Base-by-base conservation (phyloP, 2,113 vertebrate genomes). In the Echinops telfairi region DNA sequence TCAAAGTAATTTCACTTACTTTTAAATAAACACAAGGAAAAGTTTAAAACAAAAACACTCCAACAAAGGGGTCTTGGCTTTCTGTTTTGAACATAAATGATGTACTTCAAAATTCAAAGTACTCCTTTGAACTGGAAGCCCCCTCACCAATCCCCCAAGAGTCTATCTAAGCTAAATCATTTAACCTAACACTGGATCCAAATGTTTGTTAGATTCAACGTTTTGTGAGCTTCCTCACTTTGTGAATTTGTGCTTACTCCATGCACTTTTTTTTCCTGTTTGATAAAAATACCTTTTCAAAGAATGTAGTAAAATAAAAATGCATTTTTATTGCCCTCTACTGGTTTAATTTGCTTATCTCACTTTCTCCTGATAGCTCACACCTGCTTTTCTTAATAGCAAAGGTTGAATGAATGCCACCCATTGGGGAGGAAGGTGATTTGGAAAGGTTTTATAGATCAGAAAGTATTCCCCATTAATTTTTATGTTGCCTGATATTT, bases 31-130 rank as follows among this genome's bases (percentile, higher is more conserved):
- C 57, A 58, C 60, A 40, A 75, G 15, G 33, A 11, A 43, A 81
- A 87, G 81, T n/a, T 38, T 87, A 66, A 86, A 62, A 5, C 36
- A 36, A 92, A 36, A 92, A 29, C 11, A 25, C 64, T 11, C 25
- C 64, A 29, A 66, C 64, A 66, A 75, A 81, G 3, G 60, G 47
- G 19, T 38, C 80, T 75, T 87, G 83, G 64, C 77, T 73, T 92
- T 40, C 84, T 81, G 57, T 53, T 92, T 87, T 81, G 31, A 86
- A 87, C 25, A 81, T 31, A 38, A 43, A 47, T 87, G 31, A 75
- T 75, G 62, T 80, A 73, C 31, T 87, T 73, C 38, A 87, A 82
- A 92, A 53, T 75, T 60, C 38, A 19, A n/a, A 12, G 86, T 92
- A 75, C 33, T 3, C n/a, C 31, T 87, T 64, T 87, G 25, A 92